Conservation (phyloP, 2,888 invertebrate genomes). For the Protonemura montana region DNA sequence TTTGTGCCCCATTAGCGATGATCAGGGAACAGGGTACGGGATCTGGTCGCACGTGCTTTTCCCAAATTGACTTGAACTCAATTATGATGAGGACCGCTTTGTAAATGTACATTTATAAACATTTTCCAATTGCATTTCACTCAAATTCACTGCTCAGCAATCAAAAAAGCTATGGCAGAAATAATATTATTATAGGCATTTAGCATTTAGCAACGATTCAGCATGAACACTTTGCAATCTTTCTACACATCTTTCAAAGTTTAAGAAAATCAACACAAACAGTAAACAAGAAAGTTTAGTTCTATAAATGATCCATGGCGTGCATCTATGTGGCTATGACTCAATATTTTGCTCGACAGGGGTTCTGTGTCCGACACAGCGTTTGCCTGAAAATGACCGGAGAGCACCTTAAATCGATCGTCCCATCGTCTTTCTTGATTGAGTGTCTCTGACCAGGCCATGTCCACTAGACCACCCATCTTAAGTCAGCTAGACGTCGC, state of each 20-base stretch:
- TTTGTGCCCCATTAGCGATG: too few relatives aligned
- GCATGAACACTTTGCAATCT: too few relatives aligned
- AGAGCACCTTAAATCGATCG: background rate
- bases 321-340: background rate
- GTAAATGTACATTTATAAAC: too few relatives aligned
- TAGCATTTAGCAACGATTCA: too few relatives aligned
- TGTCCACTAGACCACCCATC: constrained; percentile 1
- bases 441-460: background rate
- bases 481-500: background rate
- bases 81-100: too few relatives aligned
- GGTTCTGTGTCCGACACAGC: background rate
- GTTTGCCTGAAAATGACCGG: background rate
- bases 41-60: too few relatives aligned
- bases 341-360: background rate
- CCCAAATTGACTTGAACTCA: too few relatives aligned
- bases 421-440: background rate
- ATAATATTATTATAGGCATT: too few relatives aligned
- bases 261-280: background rate
- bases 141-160: too few relatives aligned
- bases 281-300: background rate
- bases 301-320: background rate
- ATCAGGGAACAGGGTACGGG: too few relatives aligned
- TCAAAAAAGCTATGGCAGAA: too few relatives aligned
- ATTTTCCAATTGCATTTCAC: too few relatives aligned
- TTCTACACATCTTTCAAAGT: background rate